These are phyloP conservation scores for Ooceraea biroi DNA, from an alignment of 1,140 invertebrate genomes.

Conservation along the genomic window DNA sequence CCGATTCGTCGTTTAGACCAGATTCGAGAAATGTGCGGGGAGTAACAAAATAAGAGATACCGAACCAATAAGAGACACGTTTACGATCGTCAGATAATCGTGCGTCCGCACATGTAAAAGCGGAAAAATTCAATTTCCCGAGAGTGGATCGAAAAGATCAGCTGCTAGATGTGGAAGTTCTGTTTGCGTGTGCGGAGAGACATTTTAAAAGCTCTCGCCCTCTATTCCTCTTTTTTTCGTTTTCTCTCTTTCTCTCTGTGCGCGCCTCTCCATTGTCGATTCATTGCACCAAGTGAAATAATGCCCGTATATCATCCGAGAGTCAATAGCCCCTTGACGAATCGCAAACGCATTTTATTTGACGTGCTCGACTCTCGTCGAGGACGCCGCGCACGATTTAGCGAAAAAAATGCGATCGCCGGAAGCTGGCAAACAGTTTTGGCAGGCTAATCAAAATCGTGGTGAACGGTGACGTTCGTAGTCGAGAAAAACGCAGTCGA, in stretches of 20 bases:
- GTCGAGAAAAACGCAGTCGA: neutral
- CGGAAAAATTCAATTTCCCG: conserved; percentile 37
- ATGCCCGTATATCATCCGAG: conserved; percentile 39
- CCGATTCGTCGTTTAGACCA: conserved; percentile 5
- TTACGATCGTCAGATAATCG: neutral
- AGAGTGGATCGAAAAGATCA: neutral
- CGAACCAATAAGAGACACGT: conserved; percentile 1
- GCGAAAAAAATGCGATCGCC: neutral
- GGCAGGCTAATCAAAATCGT: conserved; percentile 16
- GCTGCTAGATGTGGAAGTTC: neutral
- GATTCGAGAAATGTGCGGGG: neutral
- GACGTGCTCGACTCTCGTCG: neutral
- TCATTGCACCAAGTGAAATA: conserved; percentile 38
- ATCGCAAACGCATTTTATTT: conserved; percentile 36
- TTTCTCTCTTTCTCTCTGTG: too few species aligned
- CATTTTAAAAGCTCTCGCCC: neutral
- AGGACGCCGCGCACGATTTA: neutral
- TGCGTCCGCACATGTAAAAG: conserved; percentile 3
- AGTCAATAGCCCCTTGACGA: conserved; percentile 40
- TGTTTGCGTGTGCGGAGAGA: neutral
- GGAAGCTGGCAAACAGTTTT: conserved; percentile 27
- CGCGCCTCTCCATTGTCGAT: conserved; percentile 10
- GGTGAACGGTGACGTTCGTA: neutral
- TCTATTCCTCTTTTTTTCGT: too few species aligned
- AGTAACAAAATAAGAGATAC: neutral